Evolutionary conservation across 2,797 vertebrate genomes (phyloP).

Genomic region (Brotula barbata): DNA sequence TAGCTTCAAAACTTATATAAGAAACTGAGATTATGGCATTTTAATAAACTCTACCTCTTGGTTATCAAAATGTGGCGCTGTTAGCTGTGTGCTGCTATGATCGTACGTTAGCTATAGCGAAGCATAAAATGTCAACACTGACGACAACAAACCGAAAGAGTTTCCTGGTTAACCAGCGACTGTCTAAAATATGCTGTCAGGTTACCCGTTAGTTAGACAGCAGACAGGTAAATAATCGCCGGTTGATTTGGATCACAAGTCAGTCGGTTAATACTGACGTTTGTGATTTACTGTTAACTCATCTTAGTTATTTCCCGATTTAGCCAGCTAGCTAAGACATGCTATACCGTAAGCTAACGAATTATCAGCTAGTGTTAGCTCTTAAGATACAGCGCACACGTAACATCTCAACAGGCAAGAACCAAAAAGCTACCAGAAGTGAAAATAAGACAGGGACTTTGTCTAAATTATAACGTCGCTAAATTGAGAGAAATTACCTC

Average conservation of each 20-base stretch:
- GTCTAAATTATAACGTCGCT: not conserved
- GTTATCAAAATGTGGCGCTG: too few species aligned
- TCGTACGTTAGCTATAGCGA: constrained; percentile 7
- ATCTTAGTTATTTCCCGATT: constrained; percentile 12
- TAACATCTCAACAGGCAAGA: not conserved
- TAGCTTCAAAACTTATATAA: too few species aligned
- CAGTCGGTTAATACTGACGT: not conserved
- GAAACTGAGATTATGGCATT: too few species aligned
- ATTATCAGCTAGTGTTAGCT: constrained; percentile 34
- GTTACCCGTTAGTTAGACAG: not conserved
- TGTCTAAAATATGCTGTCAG: not conserved
- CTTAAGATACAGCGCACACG: constrained; percentile 1
- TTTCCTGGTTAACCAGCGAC: constrained; percentile 18
- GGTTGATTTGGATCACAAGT: accelerated
- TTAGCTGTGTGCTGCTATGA: not conserved
- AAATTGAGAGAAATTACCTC: constrained; percentile 38
- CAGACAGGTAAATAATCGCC: not conserved
- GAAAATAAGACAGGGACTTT: not conserved
- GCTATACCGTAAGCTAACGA: constrained; percentile 41
- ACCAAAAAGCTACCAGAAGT: not conserved
- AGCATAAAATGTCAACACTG: constrained; percentile 38
- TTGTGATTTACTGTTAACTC: not conserved
- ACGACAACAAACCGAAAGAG: constrained; percentile 18
- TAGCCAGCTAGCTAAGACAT: constrained; percentile 35
- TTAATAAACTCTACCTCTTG: too few species aligned